Evolutionary conservation across 2,113 vertebrate species (phyloP).

Genomic region (Phycodurus eques): DNA sequence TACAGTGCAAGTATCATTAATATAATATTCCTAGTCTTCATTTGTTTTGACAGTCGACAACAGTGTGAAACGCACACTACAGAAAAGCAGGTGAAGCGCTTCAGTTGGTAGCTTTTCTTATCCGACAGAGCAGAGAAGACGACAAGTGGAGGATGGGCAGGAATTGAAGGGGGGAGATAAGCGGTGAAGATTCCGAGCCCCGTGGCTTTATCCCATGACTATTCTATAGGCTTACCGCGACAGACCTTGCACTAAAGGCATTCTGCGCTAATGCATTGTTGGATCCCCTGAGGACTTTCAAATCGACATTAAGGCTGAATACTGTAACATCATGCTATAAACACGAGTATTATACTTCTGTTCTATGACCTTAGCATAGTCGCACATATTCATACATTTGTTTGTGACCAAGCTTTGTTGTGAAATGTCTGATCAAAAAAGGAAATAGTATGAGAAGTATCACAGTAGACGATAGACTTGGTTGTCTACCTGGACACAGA

Average conservation of each 20-base stretch:
- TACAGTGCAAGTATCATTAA: too few species aligned
- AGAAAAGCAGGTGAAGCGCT: too few species aligned
- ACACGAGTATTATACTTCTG: conserved; percentile 1
- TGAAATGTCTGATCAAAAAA: not conserved
- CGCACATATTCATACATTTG: not conserved
- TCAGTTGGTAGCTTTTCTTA: too few species aligned
- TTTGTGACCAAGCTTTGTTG: not conserved
- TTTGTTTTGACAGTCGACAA: too few species aligned
- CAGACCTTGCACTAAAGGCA: not conserved
- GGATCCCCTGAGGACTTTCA: conserved; percentile 15
- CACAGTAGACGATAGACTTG: not conserved
- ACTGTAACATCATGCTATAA: not conserved
- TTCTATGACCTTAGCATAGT: not conserved
- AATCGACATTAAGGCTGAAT: conserved; percentile 14
- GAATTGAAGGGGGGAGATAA: conserved; percentile 26
- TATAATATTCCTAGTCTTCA: too few species aligned
- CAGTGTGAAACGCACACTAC: too few species aligned
- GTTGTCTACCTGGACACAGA: not conserved
- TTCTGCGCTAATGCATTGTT: conserved; percentile 27
- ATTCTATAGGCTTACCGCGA: conserved; percentile 33
- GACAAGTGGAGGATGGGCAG: conserved; percentile 3
- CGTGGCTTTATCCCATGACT: conserved; percentile 28
- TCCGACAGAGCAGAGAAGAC: conserved; percentile 13
- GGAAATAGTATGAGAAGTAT: not conserved
- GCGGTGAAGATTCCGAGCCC: conserved; percentile 25